A percentile compares a stretch with the other conserved stretches of the same genome.
phyloP scores from a whole-genome alignment of 37 sponge, comb jelly and placozoan species.

The Agelas oroides region DNA sequence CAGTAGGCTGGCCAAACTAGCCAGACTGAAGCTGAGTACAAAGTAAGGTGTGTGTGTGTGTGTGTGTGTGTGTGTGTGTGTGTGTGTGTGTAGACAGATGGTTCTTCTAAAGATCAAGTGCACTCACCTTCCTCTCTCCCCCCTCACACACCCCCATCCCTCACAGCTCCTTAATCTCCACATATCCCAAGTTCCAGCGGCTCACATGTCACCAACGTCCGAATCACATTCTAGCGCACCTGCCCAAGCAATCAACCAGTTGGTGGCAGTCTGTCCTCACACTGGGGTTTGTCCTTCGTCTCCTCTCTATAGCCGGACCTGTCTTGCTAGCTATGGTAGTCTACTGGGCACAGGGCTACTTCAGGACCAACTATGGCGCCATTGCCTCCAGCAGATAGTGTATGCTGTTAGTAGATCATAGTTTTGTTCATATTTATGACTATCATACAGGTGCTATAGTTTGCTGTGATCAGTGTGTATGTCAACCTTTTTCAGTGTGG shows the following conservation, averaged over 20 bases:
- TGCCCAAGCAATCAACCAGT: constrained; percentile 11
- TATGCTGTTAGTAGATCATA: too few species aligned
- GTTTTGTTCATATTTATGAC: too few species aligned
- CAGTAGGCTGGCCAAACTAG: constrained; percentile 13
- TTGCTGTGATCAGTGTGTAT: too few species aligned
- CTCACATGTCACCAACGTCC: constrained; percentile 44
- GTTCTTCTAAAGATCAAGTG: background rate
- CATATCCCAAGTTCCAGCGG: constrained; percentile 37
- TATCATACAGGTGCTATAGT: too few species aligned
- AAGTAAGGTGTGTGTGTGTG: constrained; percentile 28
- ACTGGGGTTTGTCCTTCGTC: too few species aligned
- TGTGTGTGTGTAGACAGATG: background rate
- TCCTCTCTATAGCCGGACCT: constrained; percentile 21
- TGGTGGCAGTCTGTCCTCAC: constrained; percentile 21
- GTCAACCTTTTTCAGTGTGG: too few species aligned
- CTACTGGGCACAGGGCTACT: constrained; percentile 13
- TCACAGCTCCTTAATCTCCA: constrained; percentile 38
- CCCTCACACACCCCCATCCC: background rate
- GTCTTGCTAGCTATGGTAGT: constrained; percentile 44
- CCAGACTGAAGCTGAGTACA: constrained; percentile 2
- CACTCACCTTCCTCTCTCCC: too few species aligned
- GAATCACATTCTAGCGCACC: constrained; percentile 39
- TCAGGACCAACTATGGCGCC: background rate
- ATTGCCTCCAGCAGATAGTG: too few species aligned
- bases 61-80: background rate